Conservation (phyloP, 2,113 vertebrate genomes). For the Furnarius figulus region DNA sequence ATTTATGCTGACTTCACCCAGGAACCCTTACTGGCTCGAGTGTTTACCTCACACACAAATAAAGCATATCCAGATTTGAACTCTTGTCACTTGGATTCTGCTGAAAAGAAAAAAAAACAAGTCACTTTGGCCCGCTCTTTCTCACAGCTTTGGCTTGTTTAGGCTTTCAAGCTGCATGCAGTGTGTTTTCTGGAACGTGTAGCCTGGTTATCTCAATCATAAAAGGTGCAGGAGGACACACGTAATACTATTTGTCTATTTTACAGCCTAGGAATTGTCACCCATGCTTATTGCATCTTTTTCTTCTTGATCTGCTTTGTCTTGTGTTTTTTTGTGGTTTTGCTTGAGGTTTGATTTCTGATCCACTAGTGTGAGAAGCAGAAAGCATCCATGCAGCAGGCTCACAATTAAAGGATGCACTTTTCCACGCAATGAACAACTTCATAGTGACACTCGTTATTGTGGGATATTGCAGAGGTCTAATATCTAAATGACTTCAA, state of each 20-base stretch:
- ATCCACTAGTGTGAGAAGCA: not conserved
- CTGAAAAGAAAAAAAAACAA: not conserved
- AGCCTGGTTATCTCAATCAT: not conserved
- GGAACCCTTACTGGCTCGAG: conserved; percentile 46
- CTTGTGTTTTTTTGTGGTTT: not conserved
- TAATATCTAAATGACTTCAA: not conserved
- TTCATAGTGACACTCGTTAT: not conserved
- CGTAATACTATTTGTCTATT: not conserved
- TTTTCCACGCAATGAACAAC: not conserved
- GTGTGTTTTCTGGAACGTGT: not conserved
- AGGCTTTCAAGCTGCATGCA: not conserved
- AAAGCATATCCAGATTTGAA: conserved; percentile 63
- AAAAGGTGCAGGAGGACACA: not conserved
- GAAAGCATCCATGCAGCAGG: not conserved
- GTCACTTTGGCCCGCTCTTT: not conserved
- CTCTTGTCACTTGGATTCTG: conserved; percentile 40
- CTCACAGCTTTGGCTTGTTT: not conserved
- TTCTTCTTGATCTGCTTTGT: not conserved
- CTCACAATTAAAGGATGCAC: not conserved
- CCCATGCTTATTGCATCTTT: not conserved
- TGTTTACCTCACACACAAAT: conserved; percentile 40
- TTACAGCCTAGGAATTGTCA: not conserved
- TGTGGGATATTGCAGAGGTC: not conserved
- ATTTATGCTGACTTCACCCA: conserved; percentile 51
- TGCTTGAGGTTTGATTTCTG: not conserved